Evolutionary conservation across 2,113 vertebrate species (phyloP).

Genomic region (Hemichromis elongatus): DNA sequence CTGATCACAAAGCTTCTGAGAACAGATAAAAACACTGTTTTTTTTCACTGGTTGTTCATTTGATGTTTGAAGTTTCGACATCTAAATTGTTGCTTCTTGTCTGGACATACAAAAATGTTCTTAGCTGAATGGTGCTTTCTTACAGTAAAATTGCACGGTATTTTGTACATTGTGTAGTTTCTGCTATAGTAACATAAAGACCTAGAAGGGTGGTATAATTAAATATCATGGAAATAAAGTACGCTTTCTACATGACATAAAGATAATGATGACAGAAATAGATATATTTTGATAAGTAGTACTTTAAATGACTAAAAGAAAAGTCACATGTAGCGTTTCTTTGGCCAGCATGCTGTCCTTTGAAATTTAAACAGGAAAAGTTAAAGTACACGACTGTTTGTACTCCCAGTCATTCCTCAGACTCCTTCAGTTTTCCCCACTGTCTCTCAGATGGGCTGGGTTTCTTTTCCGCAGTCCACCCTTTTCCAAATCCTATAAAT

Average conservation of each 20-base stretch:
- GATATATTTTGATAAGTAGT: neutral
- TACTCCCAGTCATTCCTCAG: neutral
- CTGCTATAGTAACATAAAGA: neutral
- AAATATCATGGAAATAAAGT: neutral
- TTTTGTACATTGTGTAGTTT: neutral
- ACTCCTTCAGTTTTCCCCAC: constrained; percentile 21
- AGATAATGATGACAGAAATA: neutral
- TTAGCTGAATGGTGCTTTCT: neutral
- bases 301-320: neutral
- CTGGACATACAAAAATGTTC: neutral
- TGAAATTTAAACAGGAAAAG: constrained; percentile 30
- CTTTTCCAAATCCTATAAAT: constrained; percentile 67
- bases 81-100: neutral
- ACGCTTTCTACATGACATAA: neutral
- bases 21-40: neutral
- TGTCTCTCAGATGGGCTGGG: constrained; percentile 35
- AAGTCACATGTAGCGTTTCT: neutral
- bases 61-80: neutral
- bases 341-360: neutral
- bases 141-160: neutral
- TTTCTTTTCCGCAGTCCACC: constrained; percentile 31
- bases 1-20: neutral
- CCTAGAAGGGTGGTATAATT: neutral
- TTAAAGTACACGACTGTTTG: constrained; percentile 12
- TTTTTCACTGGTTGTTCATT: neutral